Conservation (phyloP, 2,797 vertebrate genomes). For the Aldrovandia affinis region DNA sequence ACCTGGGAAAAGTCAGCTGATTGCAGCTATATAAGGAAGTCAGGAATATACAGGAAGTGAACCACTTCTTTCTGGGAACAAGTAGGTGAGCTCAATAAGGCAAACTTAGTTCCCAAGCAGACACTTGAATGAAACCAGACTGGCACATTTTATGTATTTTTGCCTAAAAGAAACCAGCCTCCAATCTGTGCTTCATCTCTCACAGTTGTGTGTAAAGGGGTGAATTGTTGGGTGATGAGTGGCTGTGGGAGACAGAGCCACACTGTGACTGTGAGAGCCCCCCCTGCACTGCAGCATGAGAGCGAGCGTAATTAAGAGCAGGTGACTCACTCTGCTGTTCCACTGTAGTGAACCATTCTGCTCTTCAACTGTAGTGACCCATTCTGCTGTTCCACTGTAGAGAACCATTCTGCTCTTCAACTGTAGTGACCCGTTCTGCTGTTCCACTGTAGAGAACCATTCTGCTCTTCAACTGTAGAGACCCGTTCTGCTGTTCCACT, state of each 20-base stretch:
- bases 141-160: background rate
- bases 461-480: background rate
- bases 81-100: background rate
- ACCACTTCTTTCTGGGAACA: background rate
- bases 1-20: background rate
- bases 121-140: background rate
- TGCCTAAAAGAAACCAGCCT: background rate
- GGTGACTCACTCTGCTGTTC: background rate
- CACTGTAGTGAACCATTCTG: background rate
- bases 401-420: background rate
- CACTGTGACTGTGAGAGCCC: background rate
- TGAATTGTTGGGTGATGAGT: background rate
- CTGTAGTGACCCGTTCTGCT: background rate
- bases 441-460: background rate
- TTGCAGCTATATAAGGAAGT: background rate
- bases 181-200: background rate
- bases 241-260: background rate
- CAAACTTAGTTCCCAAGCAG: background rate
- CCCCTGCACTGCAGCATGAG: background rate
- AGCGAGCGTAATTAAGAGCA: background rate
- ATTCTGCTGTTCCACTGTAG: background rate
- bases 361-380: background rate
- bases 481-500: too few species aligned
- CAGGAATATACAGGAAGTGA: background rate
- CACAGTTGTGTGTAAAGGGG: background rate